These are phyloP conservation scores for Adelosebastes latens DNA, from an alignment of 2,797 vertebrate genomes.

Conservation along the genomic window DNA sequence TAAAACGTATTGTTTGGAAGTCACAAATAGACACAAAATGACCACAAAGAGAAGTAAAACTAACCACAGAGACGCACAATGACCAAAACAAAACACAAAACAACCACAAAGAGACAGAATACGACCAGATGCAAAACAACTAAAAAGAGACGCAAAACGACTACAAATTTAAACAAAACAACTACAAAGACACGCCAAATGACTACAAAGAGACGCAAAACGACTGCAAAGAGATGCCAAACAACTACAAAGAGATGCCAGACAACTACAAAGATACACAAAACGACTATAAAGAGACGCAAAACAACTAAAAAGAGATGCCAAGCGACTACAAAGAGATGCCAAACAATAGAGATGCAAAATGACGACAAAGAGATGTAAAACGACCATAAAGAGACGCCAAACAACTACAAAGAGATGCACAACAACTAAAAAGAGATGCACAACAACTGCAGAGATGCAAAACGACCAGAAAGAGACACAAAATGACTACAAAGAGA, in stretches of 20 bases:
- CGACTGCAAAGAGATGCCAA: background rate
- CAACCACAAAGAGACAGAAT: too few species aligned
- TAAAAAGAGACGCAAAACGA: too few species aligned
- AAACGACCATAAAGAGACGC: background rate
- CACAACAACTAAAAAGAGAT: background rate
- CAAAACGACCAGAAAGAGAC: background rate
- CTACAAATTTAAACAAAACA: too few species aligned
- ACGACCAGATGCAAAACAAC: too few species aligned
- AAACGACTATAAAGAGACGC: background rate
- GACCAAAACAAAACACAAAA: too few species aligned
- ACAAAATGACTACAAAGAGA: background rate
- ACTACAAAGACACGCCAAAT: too few species aligned
- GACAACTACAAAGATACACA: background rate
- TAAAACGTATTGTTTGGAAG: background rate
- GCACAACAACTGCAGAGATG: background rate
- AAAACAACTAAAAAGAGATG: background rate
- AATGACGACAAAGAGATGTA: background rate
- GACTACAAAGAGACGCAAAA: background rate
- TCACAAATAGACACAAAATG: background rate
- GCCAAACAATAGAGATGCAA: background rate
- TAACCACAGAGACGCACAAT: too few species aligned
- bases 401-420: too few species aligned
- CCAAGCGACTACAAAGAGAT: background rate
- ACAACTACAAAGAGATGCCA: background rate
- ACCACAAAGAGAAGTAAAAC: accelerated